Base-by-base conservation (phyloP, 2,797 vertebrate species). In the Melanotaenia pygmaea region DNA sequence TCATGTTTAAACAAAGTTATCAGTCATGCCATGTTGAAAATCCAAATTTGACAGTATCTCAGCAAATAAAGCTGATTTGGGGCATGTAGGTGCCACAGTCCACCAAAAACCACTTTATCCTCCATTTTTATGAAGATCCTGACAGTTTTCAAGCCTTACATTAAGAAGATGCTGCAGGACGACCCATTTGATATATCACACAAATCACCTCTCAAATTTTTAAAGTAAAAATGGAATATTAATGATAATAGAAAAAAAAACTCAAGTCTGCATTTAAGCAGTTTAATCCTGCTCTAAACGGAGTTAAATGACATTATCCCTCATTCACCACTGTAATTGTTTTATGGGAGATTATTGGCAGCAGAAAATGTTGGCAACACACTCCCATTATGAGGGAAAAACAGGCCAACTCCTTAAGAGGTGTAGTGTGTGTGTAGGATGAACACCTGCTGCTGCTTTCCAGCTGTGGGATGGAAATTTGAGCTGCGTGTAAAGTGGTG, bases 381-480 rank as follows among this genome's bases (percentile, higher is more conserved):
- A 24, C 50, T 24, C 22, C 45, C 45, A n/a, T 20, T 20, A 10
- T 20, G 20, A 47, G 18, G 43, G 5, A 3, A 11, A 1, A 53
- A 11, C 24, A 24, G 24, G 11, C 6, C 47, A 51, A 7, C 53
- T 28, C 26, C 53, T 28, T 2, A 28, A 51, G n/a, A 51, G n/a
- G 28, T 61, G 37, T 34, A n/a, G 35, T 24, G 34, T 28, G 18
- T 13, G 32, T 47, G 20, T 9, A 45, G 2, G 26, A 26, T 0
- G 8, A 57, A 32, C 62, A 67, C 16, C 60, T 68, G 43, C 59
- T 60, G 53, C 59, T 14, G 12, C 3, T 59, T 61, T 64, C 50
- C 50, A 72, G 34, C 54, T n/a, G 62, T 18, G 3, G 12, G 38
- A 50, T 9, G 38, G 24, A 68, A 62, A 51, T 8, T 4, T 11